Evolutionary conservation across 2,113 vertebrate species (phyloP).

Genomic region (Hippocampus mohnikei): DNA sequence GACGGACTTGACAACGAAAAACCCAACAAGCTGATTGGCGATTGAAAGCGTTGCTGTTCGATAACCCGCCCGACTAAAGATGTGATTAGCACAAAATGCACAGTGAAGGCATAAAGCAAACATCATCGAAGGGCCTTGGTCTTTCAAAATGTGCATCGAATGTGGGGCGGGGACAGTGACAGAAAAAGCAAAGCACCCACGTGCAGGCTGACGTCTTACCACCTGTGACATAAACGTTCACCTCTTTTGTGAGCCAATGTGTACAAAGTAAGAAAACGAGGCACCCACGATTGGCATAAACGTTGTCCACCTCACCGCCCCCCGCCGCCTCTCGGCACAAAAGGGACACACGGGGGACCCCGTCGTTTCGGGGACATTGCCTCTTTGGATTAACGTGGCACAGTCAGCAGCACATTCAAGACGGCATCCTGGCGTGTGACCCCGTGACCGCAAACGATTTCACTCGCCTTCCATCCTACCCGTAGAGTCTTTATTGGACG

Average conservation of each 20-base stretch:
- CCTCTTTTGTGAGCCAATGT: not conserved
- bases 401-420: slow-evolving; percentile 11
- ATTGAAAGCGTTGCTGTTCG: not conserved
- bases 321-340: slow-evolving; percentile 21
- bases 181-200: no score
- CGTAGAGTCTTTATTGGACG: not conserved
- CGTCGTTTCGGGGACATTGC: slow-evolving; percentile 44
- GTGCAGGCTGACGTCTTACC: not conserved
- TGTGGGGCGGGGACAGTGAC: no score
- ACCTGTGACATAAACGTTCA: not conserved
- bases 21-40: not conserved
- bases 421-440: not conserved
- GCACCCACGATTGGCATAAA: slow-evolving; percentile 2
- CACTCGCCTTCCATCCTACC: slow-evolving; percentile 6
- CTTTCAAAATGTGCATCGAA: no score
- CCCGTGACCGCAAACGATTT: slow-evolving; percentile 13
- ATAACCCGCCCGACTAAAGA: not conserved
- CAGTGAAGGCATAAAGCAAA: no score
- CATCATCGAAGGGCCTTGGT: no score
- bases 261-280: not conserved
- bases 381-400: slow-evolving; percentile 45
- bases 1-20: not conserved
- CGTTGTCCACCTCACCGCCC: not conserved
- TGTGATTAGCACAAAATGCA: not conserved
- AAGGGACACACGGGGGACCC: slow-evolving; percentile 27